A percentile compares a stretch with the other conserved stretches of the same genome.
Evolutionary conservation across 2,797 vertebrate species (phyloP).

Genomic region (Poeciliopsis paucimaculata): DNA sequence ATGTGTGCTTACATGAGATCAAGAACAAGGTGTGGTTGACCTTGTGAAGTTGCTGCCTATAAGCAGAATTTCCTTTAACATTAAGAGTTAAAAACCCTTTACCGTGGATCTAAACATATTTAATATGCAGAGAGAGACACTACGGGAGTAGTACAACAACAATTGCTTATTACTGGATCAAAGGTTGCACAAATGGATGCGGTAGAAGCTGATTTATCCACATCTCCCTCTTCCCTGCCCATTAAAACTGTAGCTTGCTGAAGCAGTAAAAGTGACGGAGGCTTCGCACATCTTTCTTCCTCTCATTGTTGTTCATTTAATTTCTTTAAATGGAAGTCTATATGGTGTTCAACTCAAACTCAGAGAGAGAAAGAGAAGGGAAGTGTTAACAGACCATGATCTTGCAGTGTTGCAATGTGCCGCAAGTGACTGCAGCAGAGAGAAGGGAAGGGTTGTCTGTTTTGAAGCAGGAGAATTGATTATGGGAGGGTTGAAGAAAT

Average conservation of each 20-base stretch:
- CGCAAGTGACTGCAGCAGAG: conserved; percentile 61
- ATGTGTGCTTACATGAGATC: conserved; percentile 72
- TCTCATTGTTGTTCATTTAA: conserved; percentile 57
- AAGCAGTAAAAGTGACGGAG: conserved; percentile 56
- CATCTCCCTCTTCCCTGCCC: conserved; percentile 23
- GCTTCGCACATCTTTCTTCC: conserved; percentile 14
- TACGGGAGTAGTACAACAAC: conserved; percentile 27
- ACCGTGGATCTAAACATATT: conserved; percentile 32
- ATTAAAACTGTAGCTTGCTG: conserved; percentile 40
- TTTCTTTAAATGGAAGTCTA: conserved; percentile 56
- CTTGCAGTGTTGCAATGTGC: conserved; percentile 65
- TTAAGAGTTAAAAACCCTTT: conserved; percentile 19
- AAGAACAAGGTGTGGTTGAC: conserved; percentile 53
- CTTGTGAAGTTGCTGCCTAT: conserved; percentile 66
- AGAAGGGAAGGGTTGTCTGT: conserved; percentile 31
- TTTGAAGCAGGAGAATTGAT: conserved; percentile 69
- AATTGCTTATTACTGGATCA: conserved; percentile 37
- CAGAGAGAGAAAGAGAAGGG: conserved; percentile 18
- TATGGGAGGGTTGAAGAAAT: conserved; percentile 61
- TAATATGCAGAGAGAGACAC: background rate
- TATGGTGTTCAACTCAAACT: conserved; percentile 44
- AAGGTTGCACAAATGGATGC: conserved; percentile 30
- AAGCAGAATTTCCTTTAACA: conserved; percentile 40
- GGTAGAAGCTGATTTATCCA: conserved; percentile 27
- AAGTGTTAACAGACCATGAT: conserved; percentile 50